Conservation (phyloP, 2,888 invertebrate species). For the Aphelenchoides bicaudatus region DNA sequence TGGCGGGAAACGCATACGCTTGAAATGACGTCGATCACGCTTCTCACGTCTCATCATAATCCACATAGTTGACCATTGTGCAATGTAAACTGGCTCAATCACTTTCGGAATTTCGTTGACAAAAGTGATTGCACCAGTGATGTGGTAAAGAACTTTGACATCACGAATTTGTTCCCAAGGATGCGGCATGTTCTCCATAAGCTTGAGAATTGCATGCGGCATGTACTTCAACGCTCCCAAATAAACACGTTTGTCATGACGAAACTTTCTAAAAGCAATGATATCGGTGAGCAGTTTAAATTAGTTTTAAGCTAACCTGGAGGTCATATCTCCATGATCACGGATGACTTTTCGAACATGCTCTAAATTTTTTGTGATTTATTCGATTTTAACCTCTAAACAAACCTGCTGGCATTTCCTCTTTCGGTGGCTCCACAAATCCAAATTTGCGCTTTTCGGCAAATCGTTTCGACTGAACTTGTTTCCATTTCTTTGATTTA, state of each 20-base stretch:
- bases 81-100: slow-evolving; percentile 96
- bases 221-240: slow-evolving; percentile 96
- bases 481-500: slow-evolving; percentile 80
- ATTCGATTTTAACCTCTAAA: background rate
- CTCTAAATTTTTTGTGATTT: slow-evolving; percentile 65
- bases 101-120: slow-evolving; percentile 99
- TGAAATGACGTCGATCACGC: slow-evolving; percentile 86
- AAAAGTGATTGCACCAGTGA: slow-evolving; percentile 98
- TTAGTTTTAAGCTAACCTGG: too few species aligned
- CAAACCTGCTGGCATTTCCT: slow-evolving; percentile 87
- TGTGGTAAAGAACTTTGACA: slow-evolving; percentile 90
- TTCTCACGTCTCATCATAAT: slow-evolving; percentile 82
- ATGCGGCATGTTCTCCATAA: slow-evolving; percentile 99
- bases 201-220: slow-evolving; percentile 98
- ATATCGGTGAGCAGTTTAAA: too few species aligned
- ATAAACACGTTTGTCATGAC: slow-evolving; percentile 97
- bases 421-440: slow-evolving; percentile 97
- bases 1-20: slow-evolving; percentile 95
- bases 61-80: slow-evolving; percentile 99
- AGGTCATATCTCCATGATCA: slow-evolving; percentile 99
- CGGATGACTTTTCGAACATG: slow-evolving; percentile 97
- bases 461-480: slow-evolving; percentile 94
- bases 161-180: slow-evolving; percentile 99
- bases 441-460: slow-evolving; percentile 97
- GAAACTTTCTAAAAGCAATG: too few species aligned